Base-by-base conservation (phyloP, 2,888 invertebrate genomes). In the Oxytorus armatus region DNA sequence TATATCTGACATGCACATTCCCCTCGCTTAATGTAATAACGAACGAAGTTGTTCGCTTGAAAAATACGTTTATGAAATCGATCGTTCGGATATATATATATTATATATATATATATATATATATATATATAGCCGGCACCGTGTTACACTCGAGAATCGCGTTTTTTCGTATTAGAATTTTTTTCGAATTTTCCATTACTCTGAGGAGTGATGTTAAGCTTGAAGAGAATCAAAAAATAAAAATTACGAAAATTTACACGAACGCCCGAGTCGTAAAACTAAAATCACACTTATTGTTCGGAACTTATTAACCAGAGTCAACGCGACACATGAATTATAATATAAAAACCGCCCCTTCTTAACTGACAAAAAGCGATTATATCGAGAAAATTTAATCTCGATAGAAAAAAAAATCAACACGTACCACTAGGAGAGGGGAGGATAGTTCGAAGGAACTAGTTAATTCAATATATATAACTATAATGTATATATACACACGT, bases 351-450 rank as follows among this genome's bases (percentile, higher is more conserved):
- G 10, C 18, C 33, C 16, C 18, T 63, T 51, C 44, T 14, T 23
- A 47, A 16, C 47, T 59, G n/a, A 23, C 23, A 14, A 29, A 39
- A 39, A 39, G 14, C 21, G 33, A 51, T 53, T 25, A 53, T 29
- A 47, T 29, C 66, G 66, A 66, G 66, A 23, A 51, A 51, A 49
- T 21, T 8, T 36, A 36, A 66, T 49, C 36, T 21, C 49, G 65
- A 3, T 21, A 8, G 49, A 66, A 33, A 53, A 66, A 53, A 33
- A 53, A 66, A 53, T 51, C 23, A 51, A 66, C 51, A 14, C 36
- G 66, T 21, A 51, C 25, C 36, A n/a, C 49, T 66, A 23, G 36
- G 51, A 21, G 21, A 10, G 49, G 29, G 29, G 23, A 4, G 14
- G 18, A 18, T 23, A 21, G 44, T 25, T 74, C 33, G 11, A 63